These are phyloP conservation scores for Babylonia areolata DNA, from an alignment of 1,140 invertebrate genomes.

Conservation along the genomic window DNA sequence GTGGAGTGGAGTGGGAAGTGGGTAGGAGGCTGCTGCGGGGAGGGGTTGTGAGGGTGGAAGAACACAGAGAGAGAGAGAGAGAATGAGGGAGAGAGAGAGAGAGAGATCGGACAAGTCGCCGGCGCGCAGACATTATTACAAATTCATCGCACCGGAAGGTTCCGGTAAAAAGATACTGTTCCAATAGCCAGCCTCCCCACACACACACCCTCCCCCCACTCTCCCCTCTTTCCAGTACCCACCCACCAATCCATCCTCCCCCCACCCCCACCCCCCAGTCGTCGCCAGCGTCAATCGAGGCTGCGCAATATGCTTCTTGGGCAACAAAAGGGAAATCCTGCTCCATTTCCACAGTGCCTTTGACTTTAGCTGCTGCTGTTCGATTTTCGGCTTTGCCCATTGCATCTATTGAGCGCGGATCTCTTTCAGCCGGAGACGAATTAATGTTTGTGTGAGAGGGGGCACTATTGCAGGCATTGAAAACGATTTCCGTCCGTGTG, in stretches of 20 bases:
- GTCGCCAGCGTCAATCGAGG: background rate
- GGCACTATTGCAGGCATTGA: background rate
- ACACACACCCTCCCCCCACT: too few species aligned
- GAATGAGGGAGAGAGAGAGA: background rate
- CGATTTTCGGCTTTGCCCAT: slow-evolving; percentile 20
- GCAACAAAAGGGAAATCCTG: slow-evolving; percentile 9
- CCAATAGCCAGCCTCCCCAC: too few species aligned
- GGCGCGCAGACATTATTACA: slow-evolving; percentile 3
- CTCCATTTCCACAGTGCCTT: background rate
- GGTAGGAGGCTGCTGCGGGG: background rate
- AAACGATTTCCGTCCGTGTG: slow-evolving; percentile 8
- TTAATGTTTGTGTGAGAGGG: background rate
- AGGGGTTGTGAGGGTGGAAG: background rate
- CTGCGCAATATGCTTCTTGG: background rate
- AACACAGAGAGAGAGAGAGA: background rate
- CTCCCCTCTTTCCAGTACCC: too few species aligned
- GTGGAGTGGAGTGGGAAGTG: background rate
- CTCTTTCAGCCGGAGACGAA: slow-evolving; percentile 6
- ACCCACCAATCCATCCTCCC: too few species aligned
- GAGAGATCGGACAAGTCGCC: background rate
- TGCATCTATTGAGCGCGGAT: background rate
- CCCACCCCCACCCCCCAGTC: too few species aligned
- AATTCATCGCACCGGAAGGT: slow-evolving; percentile 25
- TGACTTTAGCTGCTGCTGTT: background rate
- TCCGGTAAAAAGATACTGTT: background rate